Percentiles rank a stretch among this genome's conserved stretches.
These are phyloP conservation scores for Oscheius sp. DNA, from an alignment of 2,888 invertebrate species.

Conservation along the genomic window DNA sequence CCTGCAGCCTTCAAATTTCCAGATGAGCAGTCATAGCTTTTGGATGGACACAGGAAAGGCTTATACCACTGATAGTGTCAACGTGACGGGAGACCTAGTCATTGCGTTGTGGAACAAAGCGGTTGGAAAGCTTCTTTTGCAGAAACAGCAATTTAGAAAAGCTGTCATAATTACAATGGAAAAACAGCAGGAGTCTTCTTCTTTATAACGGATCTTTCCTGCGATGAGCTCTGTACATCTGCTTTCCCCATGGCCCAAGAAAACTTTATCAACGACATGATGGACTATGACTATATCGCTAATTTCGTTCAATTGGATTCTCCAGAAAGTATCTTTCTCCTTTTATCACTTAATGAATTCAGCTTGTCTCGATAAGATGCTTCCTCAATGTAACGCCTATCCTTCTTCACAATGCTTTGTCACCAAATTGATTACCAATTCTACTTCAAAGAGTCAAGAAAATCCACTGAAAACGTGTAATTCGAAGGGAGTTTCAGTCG, in stretches of 20 bases:
- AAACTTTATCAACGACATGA: not conserved
- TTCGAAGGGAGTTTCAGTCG: not conserved
- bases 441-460: not conserved
- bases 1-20: not conserved
- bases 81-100: not conserved
- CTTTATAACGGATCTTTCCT: not conserved
- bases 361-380: not conserved
- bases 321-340: not conserved
- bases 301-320: not conserved
- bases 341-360: not conserved
- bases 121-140: not conserved
- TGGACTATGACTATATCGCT: not conserved
- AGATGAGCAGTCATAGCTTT: not conserved
- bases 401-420: not conserved
- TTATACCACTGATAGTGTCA: not conserved
- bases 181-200: not conserved
- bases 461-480: not conserved
- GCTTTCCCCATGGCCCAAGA: not conserved
- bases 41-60: not conserved
- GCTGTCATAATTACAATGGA: not conserved
- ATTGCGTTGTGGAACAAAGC: not conserved
- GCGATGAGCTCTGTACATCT: not conserved
- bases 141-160: not conserved
- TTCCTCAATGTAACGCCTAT: not conserved
- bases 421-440: not conserved